Conservation (phyloP, 2,113 vertebrate species). For the Hemiprocne comata region DNA sequence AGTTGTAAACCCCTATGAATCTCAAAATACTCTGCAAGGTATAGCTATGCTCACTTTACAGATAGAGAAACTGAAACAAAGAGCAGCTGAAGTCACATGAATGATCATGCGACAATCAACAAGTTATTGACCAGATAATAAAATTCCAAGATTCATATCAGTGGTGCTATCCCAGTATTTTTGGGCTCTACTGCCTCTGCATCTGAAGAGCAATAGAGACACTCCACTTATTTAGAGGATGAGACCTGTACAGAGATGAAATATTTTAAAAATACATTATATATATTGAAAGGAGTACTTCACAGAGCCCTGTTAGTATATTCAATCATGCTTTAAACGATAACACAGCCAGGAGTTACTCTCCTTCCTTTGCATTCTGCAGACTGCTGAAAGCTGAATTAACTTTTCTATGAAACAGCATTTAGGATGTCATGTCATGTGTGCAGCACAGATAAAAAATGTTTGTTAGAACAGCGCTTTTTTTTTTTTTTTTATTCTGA, state of each 20-base stretch:
- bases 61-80: neutral
- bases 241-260: neutral
- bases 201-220: neutral
- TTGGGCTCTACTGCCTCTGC: neutral
- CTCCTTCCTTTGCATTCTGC: conserved; percentile 40
- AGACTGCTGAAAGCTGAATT: conserved; percentile 44
- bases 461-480: neutral
- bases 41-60: neutral
- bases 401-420: neutral
- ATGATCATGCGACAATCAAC: neutral
- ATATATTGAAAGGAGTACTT: conserved; percentile 56
- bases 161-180: neutral
- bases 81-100: neutral
- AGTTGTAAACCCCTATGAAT: neutral
- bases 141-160: neutral
- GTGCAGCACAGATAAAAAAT: neutral
- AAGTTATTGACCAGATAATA: conserved; percentile 22
- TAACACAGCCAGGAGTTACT: conserved; percentile 36
- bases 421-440: neutral
- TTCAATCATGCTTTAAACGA: conserved; percentile 47
- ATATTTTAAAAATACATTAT: conserved; percentile 25
- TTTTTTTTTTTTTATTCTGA: neutral
- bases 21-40: neutral
- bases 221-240: neutral
- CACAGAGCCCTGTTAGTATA: conserved; percentile 45